A percentile compares a stretch with the other conserved stretches of the same genome.
Evolutionary conservation across 2,113 vertebrate genomes (phyloP).

Genomic region (Dermatemys mawii): DNA sequence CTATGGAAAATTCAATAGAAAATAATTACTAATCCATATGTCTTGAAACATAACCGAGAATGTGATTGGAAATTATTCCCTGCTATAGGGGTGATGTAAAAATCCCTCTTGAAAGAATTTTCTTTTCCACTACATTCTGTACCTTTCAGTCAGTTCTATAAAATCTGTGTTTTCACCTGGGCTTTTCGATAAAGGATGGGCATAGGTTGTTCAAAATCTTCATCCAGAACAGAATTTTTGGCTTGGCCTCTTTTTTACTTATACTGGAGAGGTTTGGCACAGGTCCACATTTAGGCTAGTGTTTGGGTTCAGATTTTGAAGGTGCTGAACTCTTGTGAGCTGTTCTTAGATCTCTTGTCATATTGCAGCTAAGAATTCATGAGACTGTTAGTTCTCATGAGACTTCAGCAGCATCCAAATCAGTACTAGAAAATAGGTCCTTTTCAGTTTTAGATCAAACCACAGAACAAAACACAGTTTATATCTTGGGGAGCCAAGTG

Average conservation of each 20-base stretch:
- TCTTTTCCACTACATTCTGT: neutral
- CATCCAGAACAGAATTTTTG: neutral
- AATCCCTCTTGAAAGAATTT: neutral
- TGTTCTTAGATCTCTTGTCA: neutral
- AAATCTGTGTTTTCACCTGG: neutral
- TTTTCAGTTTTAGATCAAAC: neutral
- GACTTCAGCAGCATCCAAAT: neutral
- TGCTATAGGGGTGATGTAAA: neutral
- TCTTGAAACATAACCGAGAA: neutral
- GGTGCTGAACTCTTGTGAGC: neutral
- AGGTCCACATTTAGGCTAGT: neutral
- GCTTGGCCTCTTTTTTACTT: too few relatives aligned
- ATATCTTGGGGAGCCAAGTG: neutral
- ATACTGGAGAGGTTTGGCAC: too few relatives aligned
- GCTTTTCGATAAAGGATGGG: neutral
- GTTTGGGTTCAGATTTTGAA: neutral
- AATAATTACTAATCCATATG: neutral
- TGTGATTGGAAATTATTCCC: neutral
- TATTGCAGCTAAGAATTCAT: neutral
- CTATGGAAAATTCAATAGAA: neutral
- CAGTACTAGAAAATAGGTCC: neutral
- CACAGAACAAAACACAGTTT: neutral
- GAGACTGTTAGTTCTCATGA: neutral
- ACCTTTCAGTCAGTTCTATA: neutral
- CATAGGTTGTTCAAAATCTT: neutral